phyloP scores from a whole-genome alignment of 2,888 invertebrate genomes.

The Lamproptera curius region DNA sequence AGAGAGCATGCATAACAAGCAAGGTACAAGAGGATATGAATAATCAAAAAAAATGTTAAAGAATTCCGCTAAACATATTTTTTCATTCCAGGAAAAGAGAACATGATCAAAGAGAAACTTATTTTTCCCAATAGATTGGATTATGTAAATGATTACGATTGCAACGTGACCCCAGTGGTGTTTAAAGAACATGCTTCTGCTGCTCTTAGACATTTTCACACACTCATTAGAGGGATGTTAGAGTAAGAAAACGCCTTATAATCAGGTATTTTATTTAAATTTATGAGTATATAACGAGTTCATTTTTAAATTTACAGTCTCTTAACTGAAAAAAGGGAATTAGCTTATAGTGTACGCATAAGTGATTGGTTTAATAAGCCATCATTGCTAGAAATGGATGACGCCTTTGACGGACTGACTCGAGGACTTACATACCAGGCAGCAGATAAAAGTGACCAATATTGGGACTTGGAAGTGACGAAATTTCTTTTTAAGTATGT shows the following conservation, averaged over 20 bases:
- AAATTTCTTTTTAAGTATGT: slow-evolving; percentile 19
- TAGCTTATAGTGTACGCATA: slow-evolving; percentile 49
- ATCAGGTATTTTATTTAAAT: background rate
- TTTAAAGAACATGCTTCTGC: slow-evolving; percentile 79
- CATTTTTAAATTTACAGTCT: slow-evolving; percentile 9
- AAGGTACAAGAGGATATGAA: too few relatives aligned
- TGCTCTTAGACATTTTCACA: slow-evolving; percentile 81
- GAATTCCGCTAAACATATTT: too few relatives aligned
- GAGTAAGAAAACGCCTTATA: slow-evolving; percentile 57
- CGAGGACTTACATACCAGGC: slow-evolving; percentile 84
- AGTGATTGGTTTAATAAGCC: slow-evolving; percentile 80
- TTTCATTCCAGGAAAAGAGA: slow-evolving; percentile 59
- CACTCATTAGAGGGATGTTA: slow-evolving; percentile 76
- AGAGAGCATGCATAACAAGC: too few relatives aligned
- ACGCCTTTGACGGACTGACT: slow-evolving; percentile 79
- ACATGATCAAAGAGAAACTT: slow-evolving; percentile 66
- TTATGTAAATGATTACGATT: slow-evolving; percentile 77
- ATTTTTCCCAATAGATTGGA: slow-evolving; percentile 61
- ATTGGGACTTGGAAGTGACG: slow-evolving; percentile 81
- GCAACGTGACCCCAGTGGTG: slow-evolving; percentile 70
- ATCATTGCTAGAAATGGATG: slow-evolving; percentile 57
- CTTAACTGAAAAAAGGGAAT: slow-evolving; percentile 1
- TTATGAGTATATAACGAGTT: too few relatives aligned
- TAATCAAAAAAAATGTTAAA: too few relatives aligned
- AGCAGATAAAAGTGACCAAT: slow-evolving; percentile 82